Conservation (phyloP, 2,888 invertebrate species). For the Melieria omissa region DNA sequence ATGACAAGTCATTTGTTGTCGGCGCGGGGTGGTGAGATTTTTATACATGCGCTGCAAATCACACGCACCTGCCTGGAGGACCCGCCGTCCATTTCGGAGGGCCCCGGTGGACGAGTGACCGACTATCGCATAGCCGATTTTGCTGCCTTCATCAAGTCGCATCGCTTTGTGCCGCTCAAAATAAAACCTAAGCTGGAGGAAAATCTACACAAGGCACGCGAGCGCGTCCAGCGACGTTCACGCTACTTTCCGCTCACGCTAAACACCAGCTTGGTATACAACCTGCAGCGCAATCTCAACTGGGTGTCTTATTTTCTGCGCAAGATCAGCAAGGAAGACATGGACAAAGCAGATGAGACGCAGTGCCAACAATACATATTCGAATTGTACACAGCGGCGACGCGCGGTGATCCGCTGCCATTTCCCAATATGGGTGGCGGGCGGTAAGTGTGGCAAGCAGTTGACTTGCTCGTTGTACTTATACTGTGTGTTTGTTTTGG, state of each 20-base stretch:
- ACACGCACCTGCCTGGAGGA: constrained; percentile 90
- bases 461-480: constrained; percentile 2
- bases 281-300: constrained; percentile 80
- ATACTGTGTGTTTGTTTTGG: neutral
- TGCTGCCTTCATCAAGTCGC: constrained; percentile 87
- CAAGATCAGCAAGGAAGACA: constrained; percentile 82
- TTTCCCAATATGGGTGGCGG: constrained; percentile 75
- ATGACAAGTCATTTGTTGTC: constrained; percentile 92
- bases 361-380: constrained; percentile 88
- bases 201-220: constrained; percentile 73
- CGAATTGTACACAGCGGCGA: constrained; percentile 82
- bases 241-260: constrained; percentile 91
- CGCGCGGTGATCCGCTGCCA: constrained; percentile 84
- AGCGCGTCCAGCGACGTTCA: constrained; percentile 80
- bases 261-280: constrained; percentile 88
- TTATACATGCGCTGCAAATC: constrained; percentile 90
- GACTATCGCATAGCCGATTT: constrained; percentile 91
- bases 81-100: constrained; percentile 94
- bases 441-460: constrained; percentile 64
- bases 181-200: constrained; percentile 62
- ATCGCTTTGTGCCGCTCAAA: constrained; percentile 80
- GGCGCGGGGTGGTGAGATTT: constrained; percentile 95
- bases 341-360: constrained; percentile 87
- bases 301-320: constrained; percentile 85
- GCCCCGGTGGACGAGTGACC: constrained; percentile 91